Evolutionary conservation across 1,140 invertebrate genomes (phyloP).

Genomic region (Lepidostoma basale): DNA sequence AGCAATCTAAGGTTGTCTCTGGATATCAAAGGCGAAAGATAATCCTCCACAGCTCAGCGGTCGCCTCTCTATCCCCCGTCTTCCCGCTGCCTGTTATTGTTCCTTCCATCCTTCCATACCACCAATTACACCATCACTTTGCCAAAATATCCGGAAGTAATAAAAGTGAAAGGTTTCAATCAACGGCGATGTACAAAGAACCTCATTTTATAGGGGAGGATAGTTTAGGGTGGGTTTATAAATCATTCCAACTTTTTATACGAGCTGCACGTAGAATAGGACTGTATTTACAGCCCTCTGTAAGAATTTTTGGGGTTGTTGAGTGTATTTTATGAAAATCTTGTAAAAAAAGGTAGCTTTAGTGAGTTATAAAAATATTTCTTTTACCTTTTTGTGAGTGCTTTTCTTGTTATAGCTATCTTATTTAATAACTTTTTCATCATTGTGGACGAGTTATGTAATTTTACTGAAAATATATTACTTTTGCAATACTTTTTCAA

Average conservation of each 20-base stretch:
- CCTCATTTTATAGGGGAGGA: slow-evolving; percentile 11
- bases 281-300: no score
- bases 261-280: no score
- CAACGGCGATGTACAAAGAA: slow-evolving; percentile 1
- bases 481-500: no score
- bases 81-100: not conserved
- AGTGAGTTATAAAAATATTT: no score
- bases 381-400: no score
- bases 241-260: not conserved
- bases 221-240: slow-evolving; percentile 9
- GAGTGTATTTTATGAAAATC: no score
- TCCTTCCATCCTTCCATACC: not conserved
- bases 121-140: not conserved
- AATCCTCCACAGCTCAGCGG: not conserved
- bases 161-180: slow-evolving; percentile 16
- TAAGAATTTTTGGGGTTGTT: no score
- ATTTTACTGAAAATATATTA: no score
- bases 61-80: not conserved
- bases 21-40: not conserved
- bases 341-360: no score
- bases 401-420: no score
- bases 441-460: no score
- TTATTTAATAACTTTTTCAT: no score
- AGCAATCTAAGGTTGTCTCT: not conserved
- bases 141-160: slow-evolving; percentile 20